Conservation (phyloP, 2,888 invertebrate genomes). For the Tholera decimalis region DNA sequence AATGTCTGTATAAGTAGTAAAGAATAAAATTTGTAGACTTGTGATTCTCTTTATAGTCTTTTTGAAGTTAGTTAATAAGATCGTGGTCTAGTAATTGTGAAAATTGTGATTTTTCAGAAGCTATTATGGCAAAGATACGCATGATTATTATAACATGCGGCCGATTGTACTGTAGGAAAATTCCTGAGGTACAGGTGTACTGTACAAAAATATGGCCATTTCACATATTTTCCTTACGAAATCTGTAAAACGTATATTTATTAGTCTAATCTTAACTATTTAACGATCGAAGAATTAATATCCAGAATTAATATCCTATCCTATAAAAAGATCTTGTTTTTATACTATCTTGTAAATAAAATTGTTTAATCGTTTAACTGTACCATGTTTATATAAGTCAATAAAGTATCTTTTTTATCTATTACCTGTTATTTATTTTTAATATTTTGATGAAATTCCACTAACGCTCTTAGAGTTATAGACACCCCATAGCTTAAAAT, state of each 20-base stretch:
- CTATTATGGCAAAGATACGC: conserved; percentile 1
- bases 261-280: too few relatives aligned
- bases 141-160: conserved; percentile 1
- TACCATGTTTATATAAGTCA: conserved; percentile 43
- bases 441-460: not conserved
- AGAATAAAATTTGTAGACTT: conserved; percentile 4
- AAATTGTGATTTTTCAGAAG: conserved; percentile 6
- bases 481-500: too few relatives aligned
- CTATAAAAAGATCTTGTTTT: conserved; percentile 47
- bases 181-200: too few relatives aligned
- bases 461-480: not conserved
- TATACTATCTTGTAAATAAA: conserved; percentile 47
- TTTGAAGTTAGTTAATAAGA: conserved; percentile 13
- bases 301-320: too few relatives aligned
- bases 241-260: too few relatives aligned
- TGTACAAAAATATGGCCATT: too few relatives aligned
- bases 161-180: too few relatives aligned
- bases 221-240: too few relatives aligned
- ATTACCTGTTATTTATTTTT: not conserved
- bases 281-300: too few relatives aligned
- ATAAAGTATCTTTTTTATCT: conserved; percentile 49
- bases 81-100: not conserved
- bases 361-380: conserved; percentile 34
- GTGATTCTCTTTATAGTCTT: conserved; percentile 5
- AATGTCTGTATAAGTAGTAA: not conserved